Base-by-base conservation (phyloP, 2,888 invertebrate species). In the Tenthredo notha region DNA sequence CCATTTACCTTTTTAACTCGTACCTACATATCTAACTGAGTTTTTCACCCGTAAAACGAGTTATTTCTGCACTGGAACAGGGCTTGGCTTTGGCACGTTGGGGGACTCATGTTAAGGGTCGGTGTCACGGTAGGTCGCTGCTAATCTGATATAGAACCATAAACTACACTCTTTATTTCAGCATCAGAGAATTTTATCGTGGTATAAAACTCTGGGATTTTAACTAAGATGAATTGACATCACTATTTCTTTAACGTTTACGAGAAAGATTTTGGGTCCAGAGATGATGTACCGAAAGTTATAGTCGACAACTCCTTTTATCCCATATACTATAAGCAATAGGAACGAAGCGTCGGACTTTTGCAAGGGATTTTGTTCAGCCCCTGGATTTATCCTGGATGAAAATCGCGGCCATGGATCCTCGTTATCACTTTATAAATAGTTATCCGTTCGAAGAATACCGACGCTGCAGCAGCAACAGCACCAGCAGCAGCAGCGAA, bases 351-450 rank as follows among this genome's bases (percentile, higher is more conserved):
- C 77, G 54, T n/a, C 50, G 77, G 33, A 77, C 33, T 47, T 77
- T 77, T 54, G 12, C 54, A 54, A 74, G 40, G 72, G 72, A 74
- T 74, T 74, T 74, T 43, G n/a, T 67, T 33, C 18, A 43, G 40
- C 43, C 43, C 74, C 18, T 3, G 74, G 40, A 74, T 74, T 21
- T 74, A 74, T 7, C 43, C 74, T n/a, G 74, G 74, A 40, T 74
- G 10, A 43, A 40, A 40, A 43, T 43, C 74, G 18, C n/a, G 40
- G 40, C 67, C 33, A 54, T 77, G 50, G 47, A 77, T 77, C 37
- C 54, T 77, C 25, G 77, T 77, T 77, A 77, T 54, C 77, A 77
- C 77, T 77, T 77, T 77, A 77, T 77, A 77, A 77, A 77, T 77
- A 40, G 54, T 77, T 77, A 77, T 29, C 50, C 77, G 50, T 74